Conservation (phyloP, 2,888 invertebrate genomes). For the Thumatha senex region DNA sequence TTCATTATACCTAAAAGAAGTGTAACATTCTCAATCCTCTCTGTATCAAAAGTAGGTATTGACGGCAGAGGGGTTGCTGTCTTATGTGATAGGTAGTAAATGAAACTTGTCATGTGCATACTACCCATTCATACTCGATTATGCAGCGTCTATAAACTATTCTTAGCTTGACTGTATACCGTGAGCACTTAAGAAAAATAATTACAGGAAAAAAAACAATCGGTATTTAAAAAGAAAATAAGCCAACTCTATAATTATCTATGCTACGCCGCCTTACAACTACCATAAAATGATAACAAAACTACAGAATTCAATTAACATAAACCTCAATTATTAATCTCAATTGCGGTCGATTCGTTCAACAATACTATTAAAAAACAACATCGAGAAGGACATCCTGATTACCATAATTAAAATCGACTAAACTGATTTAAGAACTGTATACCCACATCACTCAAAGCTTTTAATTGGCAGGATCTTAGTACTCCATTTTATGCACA, state of each 20-base stretch:
- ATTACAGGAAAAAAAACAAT: not conserved
- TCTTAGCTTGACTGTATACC: not conserved
- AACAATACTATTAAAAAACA: constrained; percentile 49
- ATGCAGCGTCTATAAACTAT: no score
- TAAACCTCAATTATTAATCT: constrained; percentile 33
- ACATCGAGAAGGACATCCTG: constrained; percentile 60
- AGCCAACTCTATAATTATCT: not conserved
- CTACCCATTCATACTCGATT: no score
- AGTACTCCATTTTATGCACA: constrained; percentile 47
- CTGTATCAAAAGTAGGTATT: no score
- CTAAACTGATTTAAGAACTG: constrained; percentile 63
- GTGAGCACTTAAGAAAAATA: not conserved
- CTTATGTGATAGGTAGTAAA: no score
- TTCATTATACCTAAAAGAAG: no score
- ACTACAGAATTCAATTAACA: constrained; percentile 30
- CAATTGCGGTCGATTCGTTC: constrained; percentile 27
- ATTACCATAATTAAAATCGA: constrained; percentile 65
- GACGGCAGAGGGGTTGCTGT: no score
- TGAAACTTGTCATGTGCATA: no score
- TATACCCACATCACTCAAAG: constrained; percentile 65
- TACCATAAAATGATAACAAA: constrained; percentile 13
- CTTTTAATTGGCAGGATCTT: constrained; percentile 67
- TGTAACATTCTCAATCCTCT: no score
- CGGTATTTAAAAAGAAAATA: not conserved
- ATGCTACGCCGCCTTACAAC: not conserved